Evolutionary conservation across 2,113 vertebrate genomes (phyloP).

Genomic region (Paradisaea rubra): DNA sequence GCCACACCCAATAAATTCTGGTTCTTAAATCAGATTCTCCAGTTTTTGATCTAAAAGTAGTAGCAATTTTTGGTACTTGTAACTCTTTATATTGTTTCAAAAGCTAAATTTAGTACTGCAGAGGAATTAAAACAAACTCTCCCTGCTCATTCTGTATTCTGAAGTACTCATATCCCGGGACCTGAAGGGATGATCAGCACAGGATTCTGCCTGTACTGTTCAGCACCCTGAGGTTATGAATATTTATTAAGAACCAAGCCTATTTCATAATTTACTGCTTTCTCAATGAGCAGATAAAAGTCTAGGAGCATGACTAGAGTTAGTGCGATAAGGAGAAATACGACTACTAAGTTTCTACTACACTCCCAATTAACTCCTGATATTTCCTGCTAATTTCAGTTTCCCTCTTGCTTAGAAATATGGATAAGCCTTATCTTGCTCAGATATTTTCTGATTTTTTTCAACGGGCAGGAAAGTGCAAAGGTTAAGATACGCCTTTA

Average conservation of each 20-base stretch:
- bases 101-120: not conserved
- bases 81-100: not conserved
- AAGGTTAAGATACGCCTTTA: not conserved
- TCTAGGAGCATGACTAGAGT: not conserved
- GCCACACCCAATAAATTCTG: not conserved
- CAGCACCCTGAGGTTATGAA: not conserved
- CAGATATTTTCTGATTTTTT: not conserved
- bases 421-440: not conserved
- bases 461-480: not conserved
- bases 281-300: not conserved
- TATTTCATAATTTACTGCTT: not conserved
- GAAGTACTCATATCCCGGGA: not conserved
- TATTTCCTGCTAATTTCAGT: not conserved
- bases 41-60: not conserved
- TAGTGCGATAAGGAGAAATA: not conserved
- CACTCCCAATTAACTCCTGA: not conserved
- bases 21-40: not conserved
- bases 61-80: not conserved
- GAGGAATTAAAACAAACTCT: not conserved
- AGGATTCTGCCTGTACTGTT: not conserved
- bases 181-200: not conserved
- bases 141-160: not conserved
- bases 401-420: not conserved
- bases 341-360: not conserved
- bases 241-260: not conserved